phyloP scores from a whole-genome alignment of 2,888 invertebrate species.

The Mesochorus sp. region DNA sequence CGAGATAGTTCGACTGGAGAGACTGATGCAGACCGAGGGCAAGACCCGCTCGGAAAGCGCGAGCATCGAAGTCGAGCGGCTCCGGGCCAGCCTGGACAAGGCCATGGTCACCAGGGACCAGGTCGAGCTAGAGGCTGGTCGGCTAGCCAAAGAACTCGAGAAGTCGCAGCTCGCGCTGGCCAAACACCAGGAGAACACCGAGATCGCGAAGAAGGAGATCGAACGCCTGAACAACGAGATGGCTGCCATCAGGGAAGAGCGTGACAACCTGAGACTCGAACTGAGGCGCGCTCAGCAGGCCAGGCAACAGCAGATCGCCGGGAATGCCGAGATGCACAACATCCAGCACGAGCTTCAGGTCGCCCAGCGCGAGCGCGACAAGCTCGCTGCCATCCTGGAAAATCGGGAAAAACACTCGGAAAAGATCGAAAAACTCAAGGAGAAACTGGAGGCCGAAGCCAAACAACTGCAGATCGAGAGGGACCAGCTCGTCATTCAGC shows the following conservation, averaged over 20 bases:
- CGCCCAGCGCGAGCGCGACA: constrained; percentile 89
- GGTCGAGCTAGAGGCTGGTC: constrained; percentile 92
- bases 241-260: constrained; percentile 91
- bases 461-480: constrained; percentile 93
- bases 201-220: constrained; percentile 92
- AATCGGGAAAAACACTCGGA: constrained; percentile 91
- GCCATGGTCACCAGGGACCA: constrained; percentile 91
- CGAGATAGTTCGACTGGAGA: constrained; percentile 86
- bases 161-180: constrained; percentile 92
- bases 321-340: constrained; percentile 88
- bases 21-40: constrained; percentile 84
- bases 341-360: constrained; percentile 89
- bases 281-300: constrained; percentile 85
- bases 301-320: constrained; percentile 86
- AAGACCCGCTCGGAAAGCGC: constrained; percentile 83
- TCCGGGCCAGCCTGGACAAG: constrained; percentile 93
- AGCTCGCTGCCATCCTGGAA: constrained; percentile 90
- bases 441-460: constrained; percentile 92
- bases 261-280: constrained; percentile 88
- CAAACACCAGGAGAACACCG: constrained; percentile 92
- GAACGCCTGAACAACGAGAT: constrained; percentile 92
- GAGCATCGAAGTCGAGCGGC: constrained; percentile 90
- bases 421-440: constrained; percentile 92
- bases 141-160: constrained; percentile 92
- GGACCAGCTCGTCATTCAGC: constrained; percentile 93